These are phyloP conservation scores for Trichoplusia ni DNA, from an alignment of 1,140 invertebrate species.

Conservation along the genomic window DNA sequence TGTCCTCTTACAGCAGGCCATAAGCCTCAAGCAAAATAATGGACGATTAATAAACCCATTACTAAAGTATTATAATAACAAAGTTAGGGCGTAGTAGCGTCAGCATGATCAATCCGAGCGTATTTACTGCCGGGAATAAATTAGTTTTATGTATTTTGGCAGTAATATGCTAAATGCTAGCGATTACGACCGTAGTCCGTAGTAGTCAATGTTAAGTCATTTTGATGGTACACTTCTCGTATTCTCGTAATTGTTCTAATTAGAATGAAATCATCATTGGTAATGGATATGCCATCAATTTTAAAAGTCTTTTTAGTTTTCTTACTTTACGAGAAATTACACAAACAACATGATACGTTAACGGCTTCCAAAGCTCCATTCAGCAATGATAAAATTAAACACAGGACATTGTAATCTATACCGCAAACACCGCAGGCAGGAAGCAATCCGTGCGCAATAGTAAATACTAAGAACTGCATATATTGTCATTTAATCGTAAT, in stretches of 20 bases:
- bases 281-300: background rate
- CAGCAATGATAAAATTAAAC: background rate
- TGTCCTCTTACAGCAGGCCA: no score
- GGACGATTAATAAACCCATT: constrained; percentile 1
- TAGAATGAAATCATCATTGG: no score
- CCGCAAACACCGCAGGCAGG: constrained; percentile 9
- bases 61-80: constrained; percentile 21
- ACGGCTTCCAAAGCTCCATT: no score
- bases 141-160: constrained; percentile 38
- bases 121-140: constrained; percentile 37
- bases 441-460: constrained; percentile 19
- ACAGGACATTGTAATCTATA: background rate
- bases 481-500: constrained; percentile 13
- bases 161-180: constrained; percentile 20
- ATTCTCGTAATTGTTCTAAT: constrained; percentile 4
- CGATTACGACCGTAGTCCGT: constrained; percentile 4
- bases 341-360: background rate
- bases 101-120: constrained; percentile 10
- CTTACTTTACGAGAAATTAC: no score
- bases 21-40: no score
- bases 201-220: background rate
- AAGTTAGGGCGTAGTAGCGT: background rate
- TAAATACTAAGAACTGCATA: constrained; percentile 11
- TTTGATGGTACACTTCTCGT: background rate
- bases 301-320: background rate